Base-by-base conservation (phyloP, 2,113 vertebrate genomes). In the Microcebus tavaratra region DNA sequence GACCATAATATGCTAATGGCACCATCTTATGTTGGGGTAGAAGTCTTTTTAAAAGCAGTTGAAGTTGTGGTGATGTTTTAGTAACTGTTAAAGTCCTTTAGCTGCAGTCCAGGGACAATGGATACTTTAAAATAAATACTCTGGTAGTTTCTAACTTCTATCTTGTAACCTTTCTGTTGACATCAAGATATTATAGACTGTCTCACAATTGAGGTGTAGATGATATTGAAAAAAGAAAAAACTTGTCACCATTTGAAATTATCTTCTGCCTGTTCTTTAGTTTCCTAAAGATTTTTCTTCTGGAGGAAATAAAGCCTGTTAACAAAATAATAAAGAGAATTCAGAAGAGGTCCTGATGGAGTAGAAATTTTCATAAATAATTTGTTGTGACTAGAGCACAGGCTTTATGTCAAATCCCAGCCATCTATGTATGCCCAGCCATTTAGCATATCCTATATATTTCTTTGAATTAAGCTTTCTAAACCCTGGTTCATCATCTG, bases 281-380 rank as follows among this genome's bases (percentile, higher is more conserved):
- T 84, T 93, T 95, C 59, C 70, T 92, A 86, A n/a, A 94, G 25
- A 79, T 92, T 86, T 89, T 42, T 78, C 34, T n/a, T 93, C 68
- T 87, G 91, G 59, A 94, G 9, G 48, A 82, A 84, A 88, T 96
- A 93, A 90, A 61, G 27, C 94, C 98, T 98, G 92, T 97, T 94
- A 97, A 97, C 15, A 96, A 92, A 97, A 97, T n/a, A 91, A 39
- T 90, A 23, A 86, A 96, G n/a, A 91, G 18, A 65, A 5, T 95
- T 96, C 48, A 98, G 63, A 97, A 97, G 20, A 78, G 2, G 10
- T 90, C 45, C 70, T 84, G 4, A 78, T 4, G 5, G 27, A 5
- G 34, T 70, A 31, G 42, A 88, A 88, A 59, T 72, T 90, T 80
- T 96, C 29, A 84, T 65, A 95, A 88, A 67, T 1, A 90, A 48